Conservation (phyloP, 2,113 vertebrate species). For the Serilophus lunatus region DNA sequence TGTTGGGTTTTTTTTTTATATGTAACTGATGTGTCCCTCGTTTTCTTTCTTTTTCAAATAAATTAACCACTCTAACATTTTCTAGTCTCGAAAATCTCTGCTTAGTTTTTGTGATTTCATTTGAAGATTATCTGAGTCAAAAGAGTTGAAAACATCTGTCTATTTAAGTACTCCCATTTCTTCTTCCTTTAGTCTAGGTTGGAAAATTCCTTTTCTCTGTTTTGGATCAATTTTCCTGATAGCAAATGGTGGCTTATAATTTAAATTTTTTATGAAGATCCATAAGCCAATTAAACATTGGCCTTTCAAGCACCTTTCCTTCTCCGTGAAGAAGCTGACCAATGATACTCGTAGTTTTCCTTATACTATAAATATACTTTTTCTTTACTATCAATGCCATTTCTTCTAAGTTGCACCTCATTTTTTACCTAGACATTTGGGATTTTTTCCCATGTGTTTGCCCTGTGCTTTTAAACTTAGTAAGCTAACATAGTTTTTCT, state of each 20-base stretch:
- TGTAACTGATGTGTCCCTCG: neutral
- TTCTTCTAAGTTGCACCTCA: neutral
- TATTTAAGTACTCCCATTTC: neutral
- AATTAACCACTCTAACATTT: fast-evolving
- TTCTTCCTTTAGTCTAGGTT: neutral
- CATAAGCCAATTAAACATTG: neutral
- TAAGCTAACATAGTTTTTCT: neutral
- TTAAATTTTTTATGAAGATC: neutral
- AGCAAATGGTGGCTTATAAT: neutral
- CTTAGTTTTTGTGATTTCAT: neutral
- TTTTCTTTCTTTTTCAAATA: neutral
- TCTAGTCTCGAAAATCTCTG: neutral
- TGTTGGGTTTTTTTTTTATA: neutral
- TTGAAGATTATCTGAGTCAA: neutral
- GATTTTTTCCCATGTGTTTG: neutral
- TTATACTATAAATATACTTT: neutral
- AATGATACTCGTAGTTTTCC: neutral
- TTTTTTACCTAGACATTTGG: neutral
- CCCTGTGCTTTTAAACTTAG: neutral
- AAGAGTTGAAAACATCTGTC: neutral
- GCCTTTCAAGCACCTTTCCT: neutral
- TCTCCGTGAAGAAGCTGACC: neutral
- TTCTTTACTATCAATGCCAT: neutral
- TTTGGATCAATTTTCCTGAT: neutral
- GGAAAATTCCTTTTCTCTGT: neutral